Conservation (phyloP, 2,113 vertebrate species). For the Passer montanus region DNA sequence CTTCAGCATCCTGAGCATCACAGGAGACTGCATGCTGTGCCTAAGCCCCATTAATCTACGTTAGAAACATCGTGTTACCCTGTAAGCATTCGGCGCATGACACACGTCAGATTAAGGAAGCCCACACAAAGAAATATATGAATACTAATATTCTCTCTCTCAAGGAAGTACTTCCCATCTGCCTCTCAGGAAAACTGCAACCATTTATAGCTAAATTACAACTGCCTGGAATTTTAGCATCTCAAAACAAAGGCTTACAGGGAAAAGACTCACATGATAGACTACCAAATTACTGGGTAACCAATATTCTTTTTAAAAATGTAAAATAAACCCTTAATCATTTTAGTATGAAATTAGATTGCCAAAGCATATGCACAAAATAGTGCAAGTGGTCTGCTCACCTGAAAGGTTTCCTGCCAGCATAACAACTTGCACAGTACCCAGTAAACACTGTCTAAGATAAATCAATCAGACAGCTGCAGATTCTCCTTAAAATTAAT, state of each 20-base stretch:
- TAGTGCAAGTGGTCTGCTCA: background rate
- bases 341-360: background rate
- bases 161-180: constrained; percentile 28
- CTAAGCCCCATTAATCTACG: background rate
- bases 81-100: background rate
- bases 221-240: background rate
- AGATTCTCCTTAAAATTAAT: background rate
- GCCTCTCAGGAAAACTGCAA: background rate
- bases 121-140: constrained; percentile 37
- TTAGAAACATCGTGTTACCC: constrained; percentile 6
- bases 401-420: background rate
- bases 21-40: constrained; percentile 7
- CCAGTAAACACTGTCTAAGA: background rate
- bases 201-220: constrained; percentile 14
- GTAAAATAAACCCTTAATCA: background rate
- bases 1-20: constrained; percentile 18
- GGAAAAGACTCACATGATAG: background rate
- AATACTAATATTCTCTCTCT: constrained; percentile 28
- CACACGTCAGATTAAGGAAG: constrained; percentile 23
- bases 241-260: background rate
- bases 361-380: background rate
- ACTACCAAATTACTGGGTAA: background rate
- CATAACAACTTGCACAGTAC: background rate
- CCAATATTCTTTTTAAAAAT: background rate
- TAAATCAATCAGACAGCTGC: background rate